These are phyloP conservation scores for Phortica variegata DNA, from an alignment of 1,140 invertebrate species.

Conservation along the genomic window DNA sequence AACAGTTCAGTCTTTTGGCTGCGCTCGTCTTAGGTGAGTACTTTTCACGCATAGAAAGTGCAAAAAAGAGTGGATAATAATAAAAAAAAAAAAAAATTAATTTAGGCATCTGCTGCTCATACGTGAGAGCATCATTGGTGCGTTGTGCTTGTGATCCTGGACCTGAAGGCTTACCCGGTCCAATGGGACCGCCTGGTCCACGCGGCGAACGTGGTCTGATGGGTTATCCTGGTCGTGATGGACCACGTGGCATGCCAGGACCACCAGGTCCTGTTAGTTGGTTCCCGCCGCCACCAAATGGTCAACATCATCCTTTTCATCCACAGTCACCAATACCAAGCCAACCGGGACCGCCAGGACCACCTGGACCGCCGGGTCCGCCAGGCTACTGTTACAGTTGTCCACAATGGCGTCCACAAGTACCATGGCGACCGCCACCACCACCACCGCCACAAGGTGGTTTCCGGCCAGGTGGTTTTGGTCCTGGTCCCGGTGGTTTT, in stretches of 20 bases:
- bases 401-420: slow-evolving; percentile 5
- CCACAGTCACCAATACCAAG: neutral
- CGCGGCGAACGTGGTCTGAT: neutral
- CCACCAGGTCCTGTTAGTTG: slow-evolving; percentile 16
- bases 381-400: slow-evolving; percentile 30
- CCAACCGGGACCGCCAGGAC: slow-evolving; percentile 21
- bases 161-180: slow-evolving; percentile 19
- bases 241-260: slow-evolving; percentile 32
- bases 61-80: no score
- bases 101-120: slow-evolving; percentile 16
- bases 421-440: neutral
- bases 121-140: slow-evolving; percentile 21
- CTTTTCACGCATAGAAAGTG: no score
- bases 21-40: slow-evolving; percentile 24
- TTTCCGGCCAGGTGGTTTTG: slow-evolving; percentile 2
- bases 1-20: slow-evolving; percentile 4
- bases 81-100: neutral
- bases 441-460: neutral
- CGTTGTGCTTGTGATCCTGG: slow-evolving; percentile 40
- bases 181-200: slow-evolving; percentile 17
- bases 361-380: slow-evolving; percentile 27
- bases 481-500: neutral
- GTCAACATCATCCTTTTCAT: neutral
- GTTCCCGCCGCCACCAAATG: neutral
- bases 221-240: neutral